phyloP scores from a whole-genome alignment of 2,888 invertebrate species.

The Stegana nigrithorax region DNA sequence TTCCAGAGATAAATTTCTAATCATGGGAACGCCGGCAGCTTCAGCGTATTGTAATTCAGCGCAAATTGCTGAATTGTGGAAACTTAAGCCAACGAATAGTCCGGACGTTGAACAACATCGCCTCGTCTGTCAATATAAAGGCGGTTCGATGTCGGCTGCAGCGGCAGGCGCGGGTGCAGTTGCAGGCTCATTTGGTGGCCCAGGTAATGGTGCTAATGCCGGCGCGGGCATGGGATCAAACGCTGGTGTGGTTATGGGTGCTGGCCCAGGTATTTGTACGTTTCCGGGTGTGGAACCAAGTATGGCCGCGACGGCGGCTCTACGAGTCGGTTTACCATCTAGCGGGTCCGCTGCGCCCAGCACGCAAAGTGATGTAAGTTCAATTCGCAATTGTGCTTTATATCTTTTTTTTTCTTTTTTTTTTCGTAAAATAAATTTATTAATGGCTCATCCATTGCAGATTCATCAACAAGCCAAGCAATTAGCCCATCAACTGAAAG shows the following conservation, averaged over 20 bases:
- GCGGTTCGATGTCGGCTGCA: slow-evolving; percentile 17
- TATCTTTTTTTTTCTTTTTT: neutral
- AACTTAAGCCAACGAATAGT: slow-evolving; percentile 72
- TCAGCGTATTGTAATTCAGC: slow-evolving; percentile 70
- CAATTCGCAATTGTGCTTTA: neutral
- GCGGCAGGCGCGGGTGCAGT: neutral
- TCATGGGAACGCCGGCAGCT: slow-evolving; percentile 82
- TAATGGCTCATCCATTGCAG: slow-evolving; percentile 39
- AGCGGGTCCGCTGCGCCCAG: too few species aligned
- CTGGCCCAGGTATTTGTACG: too few species aligned
- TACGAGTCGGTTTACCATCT: too few species aligned
- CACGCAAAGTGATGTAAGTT: neutral
- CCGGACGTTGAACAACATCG: slow-evolving; percentile 77
- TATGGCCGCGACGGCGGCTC: too few species aligned
- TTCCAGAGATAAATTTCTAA: slow-evolving; percentile 86
- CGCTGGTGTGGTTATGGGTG: too few species aligned
- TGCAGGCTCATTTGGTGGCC: neutral
- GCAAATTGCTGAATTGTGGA: slow-evolving; percentile 82
- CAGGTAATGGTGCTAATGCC: too few species aligned
- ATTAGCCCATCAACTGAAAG: slow-evolving; percentile 70
- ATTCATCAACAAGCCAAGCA: slow-evolving; percentile 65
- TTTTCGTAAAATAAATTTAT: neutral
- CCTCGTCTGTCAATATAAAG: slow-evolving; percentile 72
- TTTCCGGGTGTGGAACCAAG: too few species aligned
- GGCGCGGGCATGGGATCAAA: too few species aligned